These are phyloP conservation scores for Lepeophtheirus nordmannii DNA, from an alignment of 2,888 invertebrate genomes.

Conservation along the genomic window DNA sequence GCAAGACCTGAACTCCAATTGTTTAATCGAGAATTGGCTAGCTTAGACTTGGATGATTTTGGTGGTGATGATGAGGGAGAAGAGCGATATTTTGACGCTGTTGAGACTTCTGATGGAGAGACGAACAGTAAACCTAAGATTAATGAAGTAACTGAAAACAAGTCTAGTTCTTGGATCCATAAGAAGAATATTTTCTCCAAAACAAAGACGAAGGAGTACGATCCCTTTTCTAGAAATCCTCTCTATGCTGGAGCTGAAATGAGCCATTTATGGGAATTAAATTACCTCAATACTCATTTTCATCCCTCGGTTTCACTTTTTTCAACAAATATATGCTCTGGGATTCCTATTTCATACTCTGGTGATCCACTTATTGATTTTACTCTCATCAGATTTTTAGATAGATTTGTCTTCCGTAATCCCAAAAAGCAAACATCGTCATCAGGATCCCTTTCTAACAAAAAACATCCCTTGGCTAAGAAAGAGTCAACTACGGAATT, in stretches of 20 bases:
- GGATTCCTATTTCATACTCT: slow-evolving; percentile 58
- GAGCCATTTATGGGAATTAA: slow-evolving; percentile 57
- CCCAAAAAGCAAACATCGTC: slow-evolving; percentile 36
- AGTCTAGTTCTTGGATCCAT: slow-evolving; percentile 33
- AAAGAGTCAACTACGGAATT: background rate
- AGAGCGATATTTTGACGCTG: background rate
- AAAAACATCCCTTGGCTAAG: background rate
- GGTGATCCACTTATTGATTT: slow-evolving; percentile 91
- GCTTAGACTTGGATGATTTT: background rate
- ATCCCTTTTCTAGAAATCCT: slow-evolving; percentile 58
- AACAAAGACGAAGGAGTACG: slow-evolving; percentile 32
- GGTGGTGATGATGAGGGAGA: slow-evolving; percentile 3
- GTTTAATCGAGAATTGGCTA: background rate
- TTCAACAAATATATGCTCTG: slow-evolving; percentile 57
- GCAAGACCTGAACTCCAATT: slow-evolving; percentile 8
- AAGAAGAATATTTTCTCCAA: slow-evolving; percentile 29
- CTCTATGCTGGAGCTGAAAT: slow-evolving; percentile 59
- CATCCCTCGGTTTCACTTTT: slow-evolving; percentile 85
- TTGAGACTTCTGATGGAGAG: slow-evolving; percentile 26
- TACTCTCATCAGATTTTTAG: slow-evolving; percentile 72
- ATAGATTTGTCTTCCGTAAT: slow-evolving; percentile 89
- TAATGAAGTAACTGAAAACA: background rate
- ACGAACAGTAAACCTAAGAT: slow-evolving; percentile 25
- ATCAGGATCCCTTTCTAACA: background rate
- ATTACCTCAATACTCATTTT: slow-evolving; percentile 53